Conservation (phyloP, 2,113 vertebrate genomes). For the Megaceryle torquata region DNA sequence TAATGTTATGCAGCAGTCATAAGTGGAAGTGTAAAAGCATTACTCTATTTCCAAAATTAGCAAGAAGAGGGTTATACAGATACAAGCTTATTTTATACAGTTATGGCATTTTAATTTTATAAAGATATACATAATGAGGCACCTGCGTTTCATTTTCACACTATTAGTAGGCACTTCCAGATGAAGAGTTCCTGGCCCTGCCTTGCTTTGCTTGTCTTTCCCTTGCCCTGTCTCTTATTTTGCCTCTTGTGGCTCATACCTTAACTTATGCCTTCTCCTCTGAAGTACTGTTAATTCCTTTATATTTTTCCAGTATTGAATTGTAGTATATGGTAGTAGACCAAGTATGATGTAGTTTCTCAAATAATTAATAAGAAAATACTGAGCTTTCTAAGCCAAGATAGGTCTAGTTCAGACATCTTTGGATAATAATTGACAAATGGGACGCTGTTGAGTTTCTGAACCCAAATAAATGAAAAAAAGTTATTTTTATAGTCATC, state of each 20-base stretch:
- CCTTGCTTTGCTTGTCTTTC: background rate
- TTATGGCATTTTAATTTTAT: background rate
- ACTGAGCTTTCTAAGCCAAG: background rate
- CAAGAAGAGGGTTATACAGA: fast-evolving
- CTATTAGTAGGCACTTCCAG: background rate
- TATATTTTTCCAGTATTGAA: background rate
- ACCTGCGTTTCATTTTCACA: background rate
- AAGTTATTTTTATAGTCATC: background rate
- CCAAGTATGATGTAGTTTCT: background rate
- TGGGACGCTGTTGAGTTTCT: background rate
- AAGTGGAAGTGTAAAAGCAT: background rate
- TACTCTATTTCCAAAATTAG: background rate
- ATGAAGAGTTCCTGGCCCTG: background rate
- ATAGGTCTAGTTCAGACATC: background rate
- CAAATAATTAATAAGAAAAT: background rate
- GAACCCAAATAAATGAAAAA: background rate
- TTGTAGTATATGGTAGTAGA: background rate
- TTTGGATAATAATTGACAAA: background rate
- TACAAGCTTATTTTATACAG: background rate
- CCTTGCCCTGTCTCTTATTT: background rate
- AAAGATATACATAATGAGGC: background rate
- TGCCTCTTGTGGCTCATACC: background rate
- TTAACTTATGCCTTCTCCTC: background rate
- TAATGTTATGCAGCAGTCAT: background rate
- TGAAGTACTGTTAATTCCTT: background rate